Conservation (phyloP, 2,888 invertebrate species). For the Atethmia centrago region DNA sequence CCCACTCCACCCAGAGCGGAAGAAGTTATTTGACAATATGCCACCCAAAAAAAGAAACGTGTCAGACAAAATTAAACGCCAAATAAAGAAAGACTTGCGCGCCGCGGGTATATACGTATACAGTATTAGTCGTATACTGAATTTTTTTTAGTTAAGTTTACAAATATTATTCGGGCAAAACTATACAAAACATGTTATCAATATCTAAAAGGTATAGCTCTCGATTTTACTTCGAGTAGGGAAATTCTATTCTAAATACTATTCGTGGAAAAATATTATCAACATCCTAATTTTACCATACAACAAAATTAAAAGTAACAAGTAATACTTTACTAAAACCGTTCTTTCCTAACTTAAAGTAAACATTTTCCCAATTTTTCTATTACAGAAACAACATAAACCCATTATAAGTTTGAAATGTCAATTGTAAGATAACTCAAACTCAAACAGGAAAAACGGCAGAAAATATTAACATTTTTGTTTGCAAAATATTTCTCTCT, state of each 20-base stretch:
- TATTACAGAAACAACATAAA: slow-evolving; percentile 28
- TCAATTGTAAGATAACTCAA: slow-evolving; percentile 29
- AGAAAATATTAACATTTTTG: slow-evolving; percentile 20
- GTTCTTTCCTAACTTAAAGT: background rate
- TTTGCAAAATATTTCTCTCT: slow-evolving; percentile 26
- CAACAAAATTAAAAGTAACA: slow-evolving; percentile 19
- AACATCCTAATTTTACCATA: background rate
- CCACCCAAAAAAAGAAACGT: too few relatives aligned
- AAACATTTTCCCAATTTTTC: slow-evolving; percentile 24
- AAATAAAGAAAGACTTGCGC: background rate
- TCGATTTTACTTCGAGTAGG: background rate
- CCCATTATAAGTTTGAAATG: slow-evolving; percentile 48
- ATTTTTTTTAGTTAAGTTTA: background rate
- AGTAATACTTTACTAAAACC: slow-evolving; percentile 6
- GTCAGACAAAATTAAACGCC: too few relatives aligned
- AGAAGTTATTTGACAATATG: too few relatives aligned
- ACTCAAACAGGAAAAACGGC: slow-evolving; percentile 28
- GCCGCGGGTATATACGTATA: too few relatives aligned
- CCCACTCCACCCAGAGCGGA: too few relatives aligned
- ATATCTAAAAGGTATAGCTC: background rate
- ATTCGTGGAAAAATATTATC: background rate
- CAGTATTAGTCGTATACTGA: too few relatives aligned
- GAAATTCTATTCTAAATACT: too few relatives aligned
- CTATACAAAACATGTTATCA: background rate
- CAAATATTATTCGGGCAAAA: background rate